phyloP scores from a whole-genome alignment of 1,140 invertebrate genomes.

The Agraylea sexmaculata region DNA sequence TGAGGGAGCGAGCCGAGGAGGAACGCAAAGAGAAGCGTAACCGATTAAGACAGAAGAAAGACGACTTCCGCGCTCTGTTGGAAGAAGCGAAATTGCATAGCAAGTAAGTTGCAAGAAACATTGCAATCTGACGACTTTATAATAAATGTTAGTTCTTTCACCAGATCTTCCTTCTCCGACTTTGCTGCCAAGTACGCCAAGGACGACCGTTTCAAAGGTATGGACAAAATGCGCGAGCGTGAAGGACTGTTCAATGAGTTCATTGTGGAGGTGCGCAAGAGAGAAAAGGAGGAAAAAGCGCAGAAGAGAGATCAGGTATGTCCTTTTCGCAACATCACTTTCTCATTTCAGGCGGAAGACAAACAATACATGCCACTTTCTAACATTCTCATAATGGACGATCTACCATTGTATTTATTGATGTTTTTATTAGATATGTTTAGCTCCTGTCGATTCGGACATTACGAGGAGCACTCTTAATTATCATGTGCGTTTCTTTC shows the following conservation, averaged over 20 bases:
- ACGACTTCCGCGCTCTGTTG: constrained; percentile 79
- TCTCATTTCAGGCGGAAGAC: no score
- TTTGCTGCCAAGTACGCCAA: constrained; percentile 89
- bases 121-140: neutral
- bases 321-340: no score
- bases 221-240: constrained; percentile 93
- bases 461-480: no score
- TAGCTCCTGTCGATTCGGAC: no score
- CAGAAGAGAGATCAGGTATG: constrained; percentile 85
- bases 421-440: no score
- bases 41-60: constrained; percentile 83
- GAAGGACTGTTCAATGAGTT: constrained; percentile 94
- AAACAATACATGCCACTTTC: no score
- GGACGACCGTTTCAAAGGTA: constrained; percentile 90
- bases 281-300: constrained; percentile 92
- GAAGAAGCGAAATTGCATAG: constrained; percentile 83
- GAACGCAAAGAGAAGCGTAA: constrained; percentile 94
- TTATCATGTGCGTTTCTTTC: no score
- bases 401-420: no score
- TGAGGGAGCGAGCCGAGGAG: constrained; percentile 95
- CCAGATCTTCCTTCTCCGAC: constrained; percentile 86
- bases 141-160: constrained; percentile 13
- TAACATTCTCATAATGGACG: no score
- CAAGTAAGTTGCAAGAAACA: constrained; percentile 60
- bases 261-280: constrained; percentile 78